Conservation (phyloP, 2,797 vertebrate genomes). For the Scolopax bukidnonensis region DNA sequence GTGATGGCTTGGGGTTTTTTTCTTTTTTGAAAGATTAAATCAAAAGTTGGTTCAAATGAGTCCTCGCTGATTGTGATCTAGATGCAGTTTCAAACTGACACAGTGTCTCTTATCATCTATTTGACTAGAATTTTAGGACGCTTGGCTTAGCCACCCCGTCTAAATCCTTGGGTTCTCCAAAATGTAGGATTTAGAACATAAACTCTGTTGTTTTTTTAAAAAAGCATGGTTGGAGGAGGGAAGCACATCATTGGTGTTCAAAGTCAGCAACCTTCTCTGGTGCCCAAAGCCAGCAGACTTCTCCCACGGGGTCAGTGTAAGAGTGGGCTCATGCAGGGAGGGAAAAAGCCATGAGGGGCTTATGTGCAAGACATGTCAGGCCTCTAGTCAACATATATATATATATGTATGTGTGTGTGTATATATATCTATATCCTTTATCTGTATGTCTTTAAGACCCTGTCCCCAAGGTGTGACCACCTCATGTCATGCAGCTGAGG, state of each 20-base stretch:
- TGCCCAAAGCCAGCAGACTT: background rate
- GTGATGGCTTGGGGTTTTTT: background rate
- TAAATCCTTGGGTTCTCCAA: background rate
- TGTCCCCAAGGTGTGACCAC: background rate
- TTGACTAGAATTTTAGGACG: background rate
- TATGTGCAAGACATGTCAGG: background rate
- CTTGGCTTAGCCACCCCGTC: background rate
- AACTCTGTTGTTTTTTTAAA: background rate
- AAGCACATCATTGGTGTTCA: background rate
- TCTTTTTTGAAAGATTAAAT: slow-evolving; percentile 27
- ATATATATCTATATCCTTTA: background rate
- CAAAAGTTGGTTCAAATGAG: background rate
- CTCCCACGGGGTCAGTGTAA: background rate
- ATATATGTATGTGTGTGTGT: too few species aligned
- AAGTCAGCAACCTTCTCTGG: background rate
- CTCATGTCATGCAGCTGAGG: fast-evolving
- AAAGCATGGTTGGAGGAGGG: background rate
- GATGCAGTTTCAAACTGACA: slow-evolving; percentile 4
- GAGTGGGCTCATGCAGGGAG: background rate
- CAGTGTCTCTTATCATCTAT: background rate
- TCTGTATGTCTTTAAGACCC: background rate
- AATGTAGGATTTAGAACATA: background rate
- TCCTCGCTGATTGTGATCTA: slow-evolving; percentile 43
- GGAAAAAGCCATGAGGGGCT: background rate
- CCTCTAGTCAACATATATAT: background rate